Conservation (phyloP, 2,113 vertebrate genomes). For the Pampusana beccarii region DNA sequence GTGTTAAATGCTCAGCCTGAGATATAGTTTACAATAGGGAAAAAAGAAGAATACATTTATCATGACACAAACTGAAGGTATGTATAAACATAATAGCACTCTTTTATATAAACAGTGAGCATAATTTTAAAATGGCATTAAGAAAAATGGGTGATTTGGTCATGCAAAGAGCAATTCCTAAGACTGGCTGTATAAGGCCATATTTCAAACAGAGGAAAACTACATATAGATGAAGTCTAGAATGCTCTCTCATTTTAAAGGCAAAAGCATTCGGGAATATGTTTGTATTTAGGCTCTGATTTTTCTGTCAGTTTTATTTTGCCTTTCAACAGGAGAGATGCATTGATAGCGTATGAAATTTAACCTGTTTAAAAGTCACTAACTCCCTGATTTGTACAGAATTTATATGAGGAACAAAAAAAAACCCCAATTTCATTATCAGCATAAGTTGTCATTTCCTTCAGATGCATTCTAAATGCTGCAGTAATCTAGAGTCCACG, state of each 20-base stretch:
- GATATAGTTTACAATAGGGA: neutral
- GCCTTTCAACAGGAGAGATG: neutral
- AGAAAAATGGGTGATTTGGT: neutral
- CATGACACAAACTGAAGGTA: neutral
- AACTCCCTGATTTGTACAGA: neutral
- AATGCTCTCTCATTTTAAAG: neutral
- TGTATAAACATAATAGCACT: neutral
- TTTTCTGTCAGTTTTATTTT: neutral
- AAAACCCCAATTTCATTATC: fast-evolving
- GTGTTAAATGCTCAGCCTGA: neutral
- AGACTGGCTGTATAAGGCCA: neutral
- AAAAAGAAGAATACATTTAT: neutral
- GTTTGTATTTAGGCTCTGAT: neutral
- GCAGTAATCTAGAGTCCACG: neutral
- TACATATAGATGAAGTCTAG: fast-evolving
- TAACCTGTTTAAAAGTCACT: neutral
- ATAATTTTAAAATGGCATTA: neutral
- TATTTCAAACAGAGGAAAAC: neutral
- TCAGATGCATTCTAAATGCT: neutral
- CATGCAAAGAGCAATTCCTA: neutral
- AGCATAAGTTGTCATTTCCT: neutral
- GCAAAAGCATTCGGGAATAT: neutral
- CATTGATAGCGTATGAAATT: neutral
- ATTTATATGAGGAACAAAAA: neutral
- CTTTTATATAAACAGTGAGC: neutral